These are phyloP conservation scores for Heteropelma amictum DNA, from an alignment of 2,888 invertebrate genomes.

Conservation along the genomic window DNA sequence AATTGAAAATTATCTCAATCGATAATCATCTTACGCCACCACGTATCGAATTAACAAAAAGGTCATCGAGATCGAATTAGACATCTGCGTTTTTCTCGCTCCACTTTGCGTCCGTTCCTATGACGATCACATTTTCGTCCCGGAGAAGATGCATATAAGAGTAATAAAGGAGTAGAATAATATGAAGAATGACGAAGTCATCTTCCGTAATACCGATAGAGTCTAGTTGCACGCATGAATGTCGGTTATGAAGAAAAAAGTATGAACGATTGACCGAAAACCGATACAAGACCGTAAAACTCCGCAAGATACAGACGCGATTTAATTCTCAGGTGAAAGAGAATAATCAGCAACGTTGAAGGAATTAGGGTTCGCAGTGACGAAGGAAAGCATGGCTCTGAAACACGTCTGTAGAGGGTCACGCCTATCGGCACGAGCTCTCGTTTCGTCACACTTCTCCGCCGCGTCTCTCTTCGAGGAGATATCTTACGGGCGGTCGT, in stretches of 20 bases:
- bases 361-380: constrained; percentile 45
- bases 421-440: constrained; percentile 76
- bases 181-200: too few species aligned
- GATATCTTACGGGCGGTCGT: constrained; percentile 44
- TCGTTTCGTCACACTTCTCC: constrained; percentile 67
- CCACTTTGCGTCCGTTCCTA: not conserved
- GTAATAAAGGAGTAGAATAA: too few species aligned
- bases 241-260: constrained; percentile 9
- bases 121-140: not conserved
- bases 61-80: too few species aligned
- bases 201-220: not conserved
- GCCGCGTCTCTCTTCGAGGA: constrained; percentile 34
- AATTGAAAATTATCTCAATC: too few species aligned
- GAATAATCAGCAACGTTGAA: constrained; percentile 26
- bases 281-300: constrained; percentile 36
- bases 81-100: not conserved
- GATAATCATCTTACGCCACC: too few species aligned
- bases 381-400: constrained; percentile 13
- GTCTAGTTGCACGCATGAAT: constrained; percentile 12
- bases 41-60: too few species aligned
- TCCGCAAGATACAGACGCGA: not conserved
- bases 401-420: constrained; percentile 56
- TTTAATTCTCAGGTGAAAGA: not conserved
- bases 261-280: constrained; percentile 12
- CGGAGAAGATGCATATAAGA: not conserved